phyloP scores from a whole-genome alignment of 2,888 invertebrate species.

The Pterobdella sp. region DNA sequence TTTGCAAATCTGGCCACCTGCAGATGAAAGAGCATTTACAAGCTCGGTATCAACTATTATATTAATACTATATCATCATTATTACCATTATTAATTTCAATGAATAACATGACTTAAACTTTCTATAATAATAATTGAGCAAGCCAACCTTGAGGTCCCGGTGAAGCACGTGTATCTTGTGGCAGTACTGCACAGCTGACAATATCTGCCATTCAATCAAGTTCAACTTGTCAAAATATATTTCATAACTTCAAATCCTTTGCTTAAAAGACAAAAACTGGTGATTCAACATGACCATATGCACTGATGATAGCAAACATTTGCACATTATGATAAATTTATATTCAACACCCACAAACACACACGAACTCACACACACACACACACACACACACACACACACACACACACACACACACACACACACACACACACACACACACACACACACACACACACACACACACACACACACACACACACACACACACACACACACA shows the following conservation, averaged over 20 bases:
- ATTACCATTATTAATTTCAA: background rate
- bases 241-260: no score
- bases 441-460: conserved; percentile 16
- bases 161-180: conserved; percentile 99
- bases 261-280: no score
- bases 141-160: conserved; percentile 61
- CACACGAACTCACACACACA: conserved; percentile 5
- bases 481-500: conserved; percentile 14
- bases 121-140: background rate
- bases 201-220: conserved; percentile 66
- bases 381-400: conserved; percentile 12
- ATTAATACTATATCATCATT: no score
- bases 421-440: conserved; percentile 16
- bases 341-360: background rate
- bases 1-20: no score
- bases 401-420: conserved; percentile 16
- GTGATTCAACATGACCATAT: background rate
- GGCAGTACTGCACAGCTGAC: conserved; percentile 99
- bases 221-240: no score
- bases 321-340: background rate
- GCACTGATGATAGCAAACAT: background rate
- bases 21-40: no score
- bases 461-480: conserved; percentile 16
- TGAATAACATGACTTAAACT: background rate
- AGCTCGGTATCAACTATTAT: no score